Percentiles rank a stretch among this genome's conserved stretches.
These are phyloP conservation scores for Calliphora vomitoria DNA, from an alignment of 2,888 invertebrate species.

Conservation along the genomic window DNA sequence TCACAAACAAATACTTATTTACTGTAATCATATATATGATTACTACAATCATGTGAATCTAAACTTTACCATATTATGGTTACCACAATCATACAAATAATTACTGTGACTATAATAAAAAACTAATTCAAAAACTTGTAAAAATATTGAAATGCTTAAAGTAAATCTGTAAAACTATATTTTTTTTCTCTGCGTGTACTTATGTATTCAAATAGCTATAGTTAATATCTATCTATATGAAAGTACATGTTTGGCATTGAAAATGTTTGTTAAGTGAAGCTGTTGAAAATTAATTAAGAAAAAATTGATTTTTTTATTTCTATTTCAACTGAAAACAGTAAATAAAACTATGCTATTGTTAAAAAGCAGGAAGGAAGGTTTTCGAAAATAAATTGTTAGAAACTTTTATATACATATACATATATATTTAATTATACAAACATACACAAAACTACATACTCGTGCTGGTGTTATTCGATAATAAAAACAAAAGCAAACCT, in stretches of 20 bases:
- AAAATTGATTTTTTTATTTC: constrained; percentile 59
- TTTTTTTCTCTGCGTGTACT: too few species aligned
- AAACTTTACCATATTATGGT: too few species aligned
- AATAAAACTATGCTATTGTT: constrained; percentile 10
- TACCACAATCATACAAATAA: too few species aligned
- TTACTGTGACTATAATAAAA: too few species aligned
- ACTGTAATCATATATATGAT: too few species aligned
- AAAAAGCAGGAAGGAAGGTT: background rate
- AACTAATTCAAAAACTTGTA: too few species aligned
- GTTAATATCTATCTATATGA: background rate
- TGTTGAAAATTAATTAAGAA: constrained; percentile 65
- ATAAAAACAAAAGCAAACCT: constrained; percentile 11
- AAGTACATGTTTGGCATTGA: constrained; percentile 62
- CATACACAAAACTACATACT: background rate
- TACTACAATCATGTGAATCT: too few species aligned
- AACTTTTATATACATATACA: background rate
- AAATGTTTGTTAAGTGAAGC: constrained; percentile 56
- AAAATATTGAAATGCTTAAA: too few species aligned
- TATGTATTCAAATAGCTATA: background rate
- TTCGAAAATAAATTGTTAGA: constrained; percentile 5
- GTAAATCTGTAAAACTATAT: too few species aligned
- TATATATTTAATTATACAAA: background rate
- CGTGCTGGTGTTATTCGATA: background rate
- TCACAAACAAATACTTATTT: too few species aligned
- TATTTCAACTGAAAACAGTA: background rate